Conservation (phyloP, 2,888 invertebrate species). For the Tolmerus cingulatus region DNA sequence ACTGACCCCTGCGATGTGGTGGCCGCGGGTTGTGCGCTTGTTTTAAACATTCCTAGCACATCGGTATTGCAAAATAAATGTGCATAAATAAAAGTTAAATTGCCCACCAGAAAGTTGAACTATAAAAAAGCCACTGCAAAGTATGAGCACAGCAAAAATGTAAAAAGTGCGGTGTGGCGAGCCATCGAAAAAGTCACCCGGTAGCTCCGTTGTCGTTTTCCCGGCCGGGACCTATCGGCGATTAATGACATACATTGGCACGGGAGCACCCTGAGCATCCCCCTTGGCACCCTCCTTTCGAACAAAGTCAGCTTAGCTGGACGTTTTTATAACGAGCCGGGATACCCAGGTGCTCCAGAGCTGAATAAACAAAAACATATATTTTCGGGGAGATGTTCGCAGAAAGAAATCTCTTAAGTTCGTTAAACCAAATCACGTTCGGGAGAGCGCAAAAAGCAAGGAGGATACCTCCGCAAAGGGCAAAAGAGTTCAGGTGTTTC, state of each 20-base stretch:
- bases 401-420: slow-evolving; percentile 42
- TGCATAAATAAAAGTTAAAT: neutral
- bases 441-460: slow-evolving; percentile 27
- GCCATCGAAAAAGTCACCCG: neutral
- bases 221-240: neutral
- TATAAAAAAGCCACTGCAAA: neutral
- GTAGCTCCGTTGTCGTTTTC: neutral
- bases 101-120: neutral
- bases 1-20: neutral
- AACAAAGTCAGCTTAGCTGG: slow-evolving; percentile 20
- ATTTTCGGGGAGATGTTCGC: neutral
- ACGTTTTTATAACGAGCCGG: slow-evolving; percentile 14
- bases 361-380: slow-evolving; percentile 41
- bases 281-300: too few species aligned
- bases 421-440: slow-evolving; percentile 44
- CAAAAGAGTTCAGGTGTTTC: slow-evolving; percentile 39
- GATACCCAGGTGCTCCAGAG: slow-evolving; percentile 34
- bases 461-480: neutral
- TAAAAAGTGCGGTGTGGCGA: neutral
- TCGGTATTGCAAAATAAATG: neutral
- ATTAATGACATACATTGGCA: neutral
- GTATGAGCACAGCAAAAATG: neutral
- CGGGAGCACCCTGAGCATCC: neutral
- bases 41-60: neutral
- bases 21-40: neutral